A percentile compares a stretch with the other conserved stretches of the same genome.
Evolutionary conservation across 2,888 invertebrate genomes (phyloP).

Genomic region (Cyaniris semiargus): DNA sequence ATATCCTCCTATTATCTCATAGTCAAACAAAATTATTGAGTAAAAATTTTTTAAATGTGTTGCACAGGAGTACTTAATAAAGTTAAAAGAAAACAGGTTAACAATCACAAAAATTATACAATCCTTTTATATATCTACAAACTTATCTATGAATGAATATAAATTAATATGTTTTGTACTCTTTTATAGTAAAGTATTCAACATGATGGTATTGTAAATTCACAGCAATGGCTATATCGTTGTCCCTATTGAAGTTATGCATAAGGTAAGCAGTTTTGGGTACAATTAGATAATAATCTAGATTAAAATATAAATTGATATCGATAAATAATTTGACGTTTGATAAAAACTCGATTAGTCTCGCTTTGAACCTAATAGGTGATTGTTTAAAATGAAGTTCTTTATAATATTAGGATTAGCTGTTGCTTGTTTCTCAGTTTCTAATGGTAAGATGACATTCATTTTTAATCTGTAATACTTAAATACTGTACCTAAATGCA

Average conservation of each 20-base stretch:
- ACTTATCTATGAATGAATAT: too few species aligned
- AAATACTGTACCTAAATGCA: background rate
- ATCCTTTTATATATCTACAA: too few species aligned
- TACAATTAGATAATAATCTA: constrained; percentile 16
- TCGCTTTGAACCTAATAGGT: constrained; percentile 32
- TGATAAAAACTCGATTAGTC: constrained; percentile 31
- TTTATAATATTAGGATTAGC: constrained; percentile 42
- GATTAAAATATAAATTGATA: constrained; percentile 4
- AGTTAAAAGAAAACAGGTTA: too few species aligned
- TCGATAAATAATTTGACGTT: constrained; percentile 14
- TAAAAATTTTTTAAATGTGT: too few species aligned
- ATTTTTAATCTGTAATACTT: background rate
- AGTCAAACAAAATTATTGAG: too few species aligned
- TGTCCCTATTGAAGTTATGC: background rate
- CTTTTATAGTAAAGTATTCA: background rate
- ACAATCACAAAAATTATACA: too few species aligned
- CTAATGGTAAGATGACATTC: constrained; percentile 23
- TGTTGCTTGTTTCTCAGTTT: constrained; percentile 46
- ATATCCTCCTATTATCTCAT: too few species aligned
- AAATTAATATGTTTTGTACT: too few species aligned
- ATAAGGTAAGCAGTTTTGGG: constrained; percentile 12
- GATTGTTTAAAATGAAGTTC: constrained; percentile 46
- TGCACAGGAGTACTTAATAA: too few species aligned
- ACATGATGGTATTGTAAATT: background rate
- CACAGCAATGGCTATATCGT: background rate